Percentiles rank a stretch among this genome's conserved stretches.
These are phyloP conservation scores for Gambusia yucatana DNA, from an alignment of 2,797 vertebrate genomes.

Conservation along the genomic window DNA sequence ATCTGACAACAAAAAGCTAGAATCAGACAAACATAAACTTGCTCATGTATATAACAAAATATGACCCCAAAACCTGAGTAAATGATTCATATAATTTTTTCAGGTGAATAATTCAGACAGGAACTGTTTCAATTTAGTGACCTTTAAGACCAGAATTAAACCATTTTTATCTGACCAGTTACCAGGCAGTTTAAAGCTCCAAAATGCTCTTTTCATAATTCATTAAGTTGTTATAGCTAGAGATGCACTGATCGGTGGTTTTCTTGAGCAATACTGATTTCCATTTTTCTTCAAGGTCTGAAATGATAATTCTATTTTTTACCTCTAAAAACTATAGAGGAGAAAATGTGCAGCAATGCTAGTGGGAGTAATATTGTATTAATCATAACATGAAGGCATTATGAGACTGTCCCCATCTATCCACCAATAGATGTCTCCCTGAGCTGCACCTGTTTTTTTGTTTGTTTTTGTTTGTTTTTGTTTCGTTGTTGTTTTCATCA, in stretches of 20 bases:
- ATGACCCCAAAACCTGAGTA: neutral
- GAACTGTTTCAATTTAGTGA: neutral
- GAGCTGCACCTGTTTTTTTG: neutral
- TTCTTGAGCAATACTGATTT: neutral
- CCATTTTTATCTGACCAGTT: neutral
- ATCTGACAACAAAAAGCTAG: neutral
- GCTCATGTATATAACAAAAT: neutral
- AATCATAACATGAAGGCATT: neutral
- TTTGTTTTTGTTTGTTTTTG: neutral
- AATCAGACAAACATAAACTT: neutral
- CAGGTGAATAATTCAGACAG: neutral
- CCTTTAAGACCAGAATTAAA: neutral
- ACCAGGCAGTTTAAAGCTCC: neutral
- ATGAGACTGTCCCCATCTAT: neutral
- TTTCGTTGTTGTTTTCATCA: neutral
- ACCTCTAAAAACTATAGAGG: neutral
- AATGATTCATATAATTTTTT: neutral
- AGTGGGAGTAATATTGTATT: neutral
- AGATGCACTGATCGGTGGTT: neutral
- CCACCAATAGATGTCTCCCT: neutral
- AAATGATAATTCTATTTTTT: neutral
- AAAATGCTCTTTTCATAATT: neutral
- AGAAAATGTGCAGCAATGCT: neutral
- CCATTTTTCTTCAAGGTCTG: neutral
- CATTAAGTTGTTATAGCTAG: neutral